phyloP scores from a whole-genome alignment of 2,888 invertebrate species.

The Embidobia sp. region DNA sequence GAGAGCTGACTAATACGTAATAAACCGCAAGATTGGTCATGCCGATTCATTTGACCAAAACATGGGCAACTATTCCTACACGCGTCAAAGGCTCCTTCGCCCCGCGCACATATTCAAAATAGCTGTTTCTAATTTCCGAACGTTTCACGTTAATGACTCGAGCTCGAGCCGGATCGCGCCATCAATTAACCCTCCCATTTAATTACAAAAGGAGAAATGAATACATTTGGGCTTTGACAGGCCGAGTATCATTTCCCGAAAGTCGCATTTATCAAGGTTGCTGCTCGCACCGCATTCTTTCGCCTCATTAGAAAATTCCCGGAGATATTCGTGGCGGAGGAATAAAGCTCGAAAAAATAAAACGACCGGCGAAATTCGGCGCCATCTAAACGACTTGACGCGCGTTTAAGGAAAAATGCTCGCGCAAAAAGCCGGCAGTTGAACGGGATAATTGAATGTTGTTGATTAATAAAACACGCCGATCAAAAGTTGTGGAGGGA shows the following conservation, averaged over 20 bases:
- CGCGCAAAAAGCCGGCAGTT: conserved; percentile 11
- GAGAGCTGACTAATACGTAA: no score
- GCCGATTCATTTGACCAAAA: no score
- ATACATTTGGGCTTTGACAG: conserved; percentile 51
- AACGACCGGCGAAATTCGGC: conserved; percentile 4
- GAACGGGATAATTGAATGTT: conserved; percentile 14
- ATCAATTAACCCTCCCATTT: conserved; percentile 42
- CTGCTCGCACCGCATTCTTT: conserved; percentile 40
- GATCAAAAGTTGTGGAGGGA: conserved; percentile 3
- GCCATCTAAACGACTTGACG: conserved; percentile 27
- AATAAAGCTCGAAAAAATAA: not conserved
- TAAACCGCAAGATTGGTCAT: no score
- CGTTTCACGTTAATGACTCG: conserved; percentile 21
- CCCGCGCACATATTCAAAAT: conserved; percentile 15
- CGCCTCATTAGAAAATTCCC: conserved; percentile 55
- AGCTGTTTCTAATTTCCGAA: conserved; percentile 28
- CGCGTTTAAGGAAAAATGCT: conserved; percentile 26
- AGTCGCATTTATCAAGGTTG: conserved; percentile 46
- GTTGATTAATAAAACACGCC: conserved; percentile 33
- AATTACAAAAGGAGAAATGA: conserved; percentile 47
- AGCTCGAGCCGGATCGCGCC: conserved; percentile 2
- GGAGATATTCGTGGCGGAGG: conserved; percentile 12
- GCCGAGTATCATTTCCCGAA: conserved; percentile 38
- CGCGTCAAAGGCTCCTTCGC: not conserved
- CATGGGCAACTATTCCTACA: not conserved